Base-by-base conservation (phyloP, 2,113 vertebrate genomes). In the Bettongia penicillata region DNA sequence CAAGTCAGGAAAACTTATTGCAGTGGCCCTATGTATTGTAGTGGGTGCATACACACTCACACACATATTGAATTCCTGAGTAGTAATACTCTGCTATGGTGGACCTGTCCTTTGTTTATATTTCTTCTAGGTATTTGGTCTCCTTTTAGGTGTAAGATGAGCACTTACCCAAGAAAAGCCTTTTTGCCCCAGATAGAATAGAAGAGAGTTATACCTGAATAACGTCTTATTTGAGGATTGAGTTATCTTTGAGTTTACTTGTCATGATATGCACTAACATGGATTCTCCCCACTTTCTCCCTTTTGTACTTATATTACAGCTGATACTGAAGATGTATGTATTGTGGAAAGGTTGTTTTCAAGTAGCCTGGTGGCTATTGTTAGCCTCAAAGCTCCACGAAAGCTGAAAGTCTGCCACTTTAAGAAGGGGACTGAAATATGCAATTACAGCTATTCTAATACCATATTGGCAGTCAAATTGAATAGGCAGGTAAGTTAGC, bases 341-440 rank as follows among this genome's bases (percentile, higher is more conserved):
- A 99, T 99, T 0, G 99, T 99, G 98, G 99, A 99, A 98, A 99
- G 99, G 55, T 98, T 99, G 61, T 99, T 99, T 98, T 99, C 99
- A 95, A 99, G 99, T 96, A 99, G 99, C 91, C 97, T 99, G 93
- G 99, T 99, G 97, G 99, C 99, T 98, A 99, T 99, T 37, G 99
- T 99, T 93, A 99, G 99, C 98, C 99, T 99, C 97, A 99, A 99
- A 98, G 99, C 99, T 0, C 99, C 99, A n/a, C 98, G 99, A 97
- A 99, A 99, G 98, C 99, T 99, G 11, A 99, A 99, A 97, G 99
- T 99, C 89, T 99, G 99, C 98, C 99, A 99, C 98, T 99, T 99
- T 96, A 99, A 99, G 99, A 99, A 99, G 98, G 99, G 99, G 96
- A 99, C 99, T 0, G 99, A 99, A 98, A 99, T 99, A 98, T 99